phyloP scores from a whole-genome alignment of 2,797 vertebrate genomes.

The Toxotes lorentzi region DNA sequence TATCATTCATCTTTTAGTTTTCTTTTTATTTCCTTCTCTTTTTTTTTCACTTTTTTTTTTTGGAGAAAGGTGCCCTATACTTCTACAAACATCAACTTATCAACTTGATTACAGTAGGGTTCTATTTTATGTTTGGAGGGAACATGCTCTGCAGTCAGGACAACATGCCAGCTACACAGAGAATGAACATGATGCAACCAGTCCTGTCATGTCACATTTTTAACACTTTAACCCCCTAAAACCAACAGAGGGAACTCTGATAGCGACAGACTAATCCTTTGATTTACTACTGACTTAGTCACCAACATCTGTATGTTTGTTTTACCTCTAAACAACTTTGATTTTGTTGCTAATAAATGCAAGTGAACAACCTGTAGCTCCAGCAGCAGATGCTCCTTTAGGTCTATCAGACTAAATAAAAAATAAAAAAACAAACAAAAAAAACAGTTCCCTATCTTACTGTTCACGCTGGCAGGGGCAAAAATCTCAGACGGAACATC shows the following conservation, averaged over 20 bases:
- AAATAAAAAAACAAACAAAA: constrained; percentile 5
- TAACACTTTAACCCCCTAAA: constrained; percentile 34
- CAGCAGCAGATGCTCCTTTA: constrained; percentile 41
- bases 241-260: constrained; percentile 45
- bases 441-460: neutral
- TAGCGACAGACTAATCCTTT: constrained; percentile 6
- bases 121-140: constrained; percentile 66
- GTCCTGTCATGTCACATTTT: constrained; percentile 54
- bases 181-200: constrained; percentile 69
- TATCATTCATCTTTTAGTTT: constrained; percentile 26
- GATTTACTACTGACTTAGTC: constrained; percentile 10
- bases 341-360: constrained; percentile 45
- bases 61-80: constrained; percentile 42
- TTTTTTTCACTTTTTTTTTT: constrained; percentile 35
- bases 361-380: constrained; percentile 30
- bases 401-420: constrained; percentile 15
- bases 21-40: neutral
- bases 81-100: constrained; percentile 68
- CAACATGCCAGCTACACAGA: constrained; percentile 79
- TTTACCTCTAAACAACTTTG: constrained; percentile 24
- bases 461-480: constrained; percentile 23
- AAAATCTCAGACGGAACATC: constrained; percentile 32
- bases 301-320: constrained; percentile 34
- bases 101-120: constrained; percentile 58
- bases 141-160: constrained; percentile 81